Base-by-base conservation (phyloP, 2,888 invertebrate genomes). In the Keiferia lycopersicella region DNA sequence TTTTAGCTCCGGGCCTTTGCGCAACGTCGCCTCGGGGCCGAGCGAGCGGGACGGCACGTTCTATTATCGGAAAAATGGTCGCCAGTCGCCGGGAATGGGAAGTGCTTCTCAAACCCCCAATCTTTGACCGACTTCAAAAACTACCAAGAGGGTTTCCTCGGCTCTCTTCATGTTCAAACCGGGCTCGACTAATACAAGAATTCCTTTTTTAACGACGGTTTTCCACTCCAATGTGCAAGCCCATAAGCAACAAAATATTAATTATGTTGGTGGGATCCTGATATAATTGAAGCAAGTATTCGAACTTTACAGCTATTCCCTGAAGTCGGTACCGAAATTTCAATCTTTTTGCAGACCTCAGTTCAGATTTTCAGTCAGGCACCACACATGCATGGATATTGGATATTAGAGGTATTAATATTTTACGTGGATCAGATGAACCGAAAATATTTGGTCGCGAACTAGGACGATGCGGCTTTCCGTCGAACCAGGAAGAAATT, bases 11-110 rank as follows among this genome's bases (percentile, higher is more conserved):
- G 82, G 79, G 82, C 80, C 77, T 86, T 89, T 88, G 89, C 90
- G 89, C 89, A 90, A 89, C 85, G 72, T 66, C 73, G 78, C 71
- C 71, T 70, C 77, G 71, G 70, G 64, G 66, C 76, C 68, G 80
- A 68, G 76, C 71, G 84, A 82, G 80, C 71, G 81, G 72, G 84
- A 82, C 77, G 75, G 78, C 73, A 73, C 69, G 84, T 84, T 86
- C 90, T 91, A 91, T 91, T 90, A 89, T 87, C 87, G 89, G 91
- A 86, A 84, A 87, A 87, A 87, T 83, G 83, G 82, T 69, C 69
- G 72, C 64, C 63, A 64, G 65, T 64, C 64, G 65, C 51, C 65
- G 64, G 62, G 59, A 65, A 30, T 56, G 58, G 67, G 64, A 63
- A 63, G 48, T 22, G 59, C 18, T 51, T 61, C 51, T 62, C 20